Base-by-base conservation (phyloP, 2,888 invertebrate species). In the Cataglyphis albicans region DNA sequence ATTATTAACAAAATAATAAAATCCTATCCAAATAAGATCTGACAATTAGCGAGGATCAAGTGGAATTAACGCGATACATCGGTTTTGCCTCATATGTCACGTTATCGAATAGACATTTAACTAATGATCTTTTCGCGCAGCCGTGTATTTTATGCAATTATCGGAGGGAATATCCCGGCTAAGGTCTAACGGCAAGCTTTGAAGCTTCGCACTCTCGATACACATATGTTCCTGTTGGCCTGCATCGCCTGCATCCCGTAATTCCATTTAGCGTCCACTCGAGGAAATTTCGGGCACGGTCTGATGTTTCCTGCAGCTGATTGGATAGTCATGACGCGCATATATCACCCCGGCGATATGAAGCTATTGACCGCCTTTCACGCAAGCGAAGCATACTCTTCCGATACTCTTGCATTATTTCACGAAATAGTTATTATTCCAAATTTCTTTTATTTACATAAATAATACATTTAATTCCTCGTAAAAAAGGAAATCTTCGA, bases 271-370 rank as follows among this genome's bases (percentile, higher is more conserved):
- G 25, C 57, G 44, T 55, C 35, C 78, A 78, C 65, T 44, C 65
- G 48, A 41, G 44, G 75, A 76, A 82, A 82, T 82, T 82, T 82
- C 76, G 81, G 76, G 32, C n/a, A 75, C 41, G 75, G 44, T 76
- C 59, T 67, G 44, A 65, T 82, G 57, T 76, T 76, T 81, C 81
- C 78, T 57, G 88, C 65, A 82, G 82, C 82, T 88, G 85, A 89
- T 87, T 89, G 85, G 76, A 89, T 84, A 85, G 85, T 84, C 81
- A 83, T 35, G 82, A 78, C 78, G 75, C 55, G 57, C 29, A 52
- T 52, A 29, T 75, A 52, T 55, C 29, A 35, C 32, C 12, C 18
- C 18, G n/a, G 12, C 64, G 57, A 81, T 55, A 52, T 41, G 25
- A 38, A 76, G 15, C n/a, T 67, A 68, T 76, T 55, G 78, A 44